Conservation (phyloP, 2,113 vertebrate species). For the Hylia prasina region DNA sequence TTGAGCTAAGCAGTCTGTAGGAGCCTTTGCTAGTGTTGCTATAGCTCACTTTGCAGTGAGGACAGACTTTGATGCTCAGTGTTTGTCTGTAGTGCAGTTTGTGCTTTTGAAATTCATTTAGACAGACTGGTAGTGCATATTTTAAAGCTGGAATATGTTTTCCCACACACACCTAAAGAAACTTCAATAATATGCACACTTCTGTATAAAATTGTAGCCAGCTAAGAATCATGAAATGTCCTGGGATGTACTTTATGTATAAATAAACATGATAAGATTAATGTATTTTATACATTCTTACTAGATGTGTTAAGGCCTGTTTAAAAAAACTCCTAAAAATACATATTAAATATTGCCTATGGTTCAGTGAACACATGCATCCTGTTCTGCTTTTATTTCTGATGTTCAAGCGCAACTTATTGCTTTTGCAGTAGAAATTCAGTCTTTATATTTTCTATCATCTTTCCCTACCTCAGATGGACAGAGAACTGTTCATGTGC, state of each 20-base stretch:
- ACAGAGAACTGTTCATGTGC: not conserved
- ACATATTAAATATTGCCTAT: not conserved
- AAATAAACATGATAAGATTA: not conserved
- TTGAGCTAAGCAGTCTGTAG: not conserved
- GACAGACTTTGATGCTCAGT: not conserved
- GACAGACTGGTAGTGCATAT: rapidly evolving
- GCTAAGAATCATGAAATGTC: not conserved
- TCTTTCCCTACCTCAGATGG: not conserved
- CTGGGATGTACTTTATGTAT: not conserved
- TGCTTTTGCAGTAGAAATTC: not conserved
- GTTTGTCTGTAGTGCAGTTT: not conserved
- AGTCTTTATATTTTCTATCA: not conserved
- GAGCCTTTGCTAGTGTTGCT: not conserved
- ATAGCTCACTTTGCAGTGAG: not conserved
- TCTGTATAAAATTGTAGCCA: not conserved
- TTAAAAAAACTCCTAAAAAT: not conserved
- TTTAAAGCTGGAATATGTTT: not conserved
- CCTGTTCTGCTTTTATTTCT: not conserved
- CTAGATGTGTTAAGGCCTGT: not conserved
- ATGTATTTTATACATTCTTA: not conserved
- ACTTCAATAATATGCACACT: not conserved
- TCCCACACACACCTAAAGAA: not conserved
- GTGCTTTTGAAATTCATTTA: not conserved
- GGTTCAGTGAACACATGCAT: not conserved
- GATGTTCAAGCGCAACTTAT: not conserved